Percentiles rank a stretch among this genome's conserved stretches.
phyloP scores from a whole-genome alignment of 2,113 vertebrate genomes.

The Regulus satrapa region DNA sequence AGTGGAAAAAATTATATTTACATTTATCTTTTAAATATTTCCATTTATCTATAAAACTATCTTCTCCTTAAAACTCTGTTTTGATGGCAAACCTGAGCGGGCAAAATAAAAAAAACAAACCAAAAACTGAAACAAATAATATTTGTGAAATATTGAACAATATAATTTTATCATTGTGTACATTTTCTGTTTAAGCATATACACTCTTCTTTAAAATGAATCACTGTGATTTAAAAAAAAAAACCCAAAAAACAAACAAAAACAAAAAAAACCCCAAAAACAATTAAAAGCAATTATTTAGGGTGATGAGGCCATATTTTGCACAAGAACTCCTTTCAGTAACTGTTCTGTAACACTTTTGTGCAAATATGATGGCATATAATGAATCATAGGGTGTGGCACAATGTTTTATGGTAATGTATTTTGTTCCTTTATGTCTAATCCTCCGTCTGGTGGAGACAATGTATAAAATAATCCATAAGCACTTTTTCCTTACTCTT shows the following conservation, averaged over 20 bases:
- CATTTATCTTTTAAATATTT: not conserved
- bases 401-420: not conserved
- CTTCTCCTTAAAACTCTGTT: not conserved
- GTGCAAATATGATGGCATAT: not conserved
- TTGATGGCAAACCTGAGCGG: not conserved
- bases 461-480: not conserved
- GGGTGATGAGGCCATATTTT: not conserved
- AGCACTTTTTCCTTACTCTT: not conserved
- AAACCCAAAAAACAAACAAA: too few relatives aligned
- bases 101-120: not conserved
- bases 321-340: not conserved
- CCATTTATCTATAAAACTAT: not conserved
- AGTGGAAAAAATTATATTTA: not conserved
- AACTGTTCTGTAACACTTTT: not conserved
- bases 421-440: not conserved
- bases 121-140: not conserved
- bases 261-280: too few relatives aligned
- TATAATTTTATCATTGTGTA: not conserved
- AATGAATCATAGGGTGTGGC: not conserved
- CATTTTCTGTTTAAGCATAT: not conserved
- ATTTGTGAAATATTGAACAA: not conserved
- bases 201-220: not conserved
- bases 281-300: not conserved
- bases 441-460: not conserved
- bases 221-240: too few relatives aligned